These are phyloP conservation scores for Tribolium castaneum DNA, from an alignment of 1,140 invertebrate species.

Conservation along the genomic window DNA sequence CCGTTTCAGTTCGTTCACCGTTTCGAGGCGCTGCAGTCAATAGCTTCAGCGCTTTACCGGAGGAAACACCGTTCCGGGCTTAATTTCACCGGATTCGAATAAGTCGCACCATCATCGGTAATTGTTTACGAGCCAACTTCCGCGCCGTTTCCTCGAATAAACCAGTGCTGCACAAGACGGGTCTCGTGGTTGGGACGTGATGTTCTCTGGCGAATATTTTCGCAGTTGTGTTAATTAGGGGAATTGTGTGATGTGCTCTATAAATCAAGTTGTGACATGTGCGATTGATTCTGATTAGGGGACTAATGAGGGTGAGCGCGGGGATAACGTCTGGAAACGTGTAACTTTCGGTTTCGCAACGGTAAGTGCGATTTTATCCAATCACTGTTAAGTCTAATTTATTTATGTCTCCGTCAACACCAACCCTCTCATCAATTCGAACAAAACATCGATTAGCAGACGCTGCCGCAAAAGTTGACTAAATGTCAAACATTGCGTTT, in stretches of 20 bases:
- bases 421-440: not conserved
- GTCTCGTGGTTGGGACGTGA: not conserved
- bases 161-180: not conserved
- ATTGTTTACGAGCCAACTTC: conserved; percentile 1
- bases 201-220: not conserved
- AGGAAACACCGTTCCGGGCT: conserved; percentile 38
- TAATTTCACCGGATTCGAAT: conserved; percentile 14
- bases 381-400: conserved; percentile 9
- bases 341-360: conserved; percentile 14
- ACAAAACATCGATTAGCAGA: not conserved
- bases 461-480: not conserved
- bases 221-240: conserved; percentile 11
- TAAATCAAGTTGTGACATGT: conserved; percentile 40
- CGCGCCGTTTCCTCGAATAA: not conserved
- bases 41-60: conserved; percentile 40
- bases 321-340: conserved; percentile 16
- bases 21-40: conserved; percentile 51
- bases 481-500: not conserved
- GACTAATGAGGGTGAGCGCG: conserved; percentile 3
- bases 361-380: conserved; percentile 14
- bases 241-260: conserved; percentile 29
- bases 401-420: not conserved
- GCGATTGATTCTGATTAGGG: conserved; percentile 24
- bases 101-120: conserved; percentile 7
- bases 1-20: conserved; percentile 43